Evolutionary conservation across 2,797 vertebrate species (phyloP).

Genomic region (Jordanella pulchra): DNA sequence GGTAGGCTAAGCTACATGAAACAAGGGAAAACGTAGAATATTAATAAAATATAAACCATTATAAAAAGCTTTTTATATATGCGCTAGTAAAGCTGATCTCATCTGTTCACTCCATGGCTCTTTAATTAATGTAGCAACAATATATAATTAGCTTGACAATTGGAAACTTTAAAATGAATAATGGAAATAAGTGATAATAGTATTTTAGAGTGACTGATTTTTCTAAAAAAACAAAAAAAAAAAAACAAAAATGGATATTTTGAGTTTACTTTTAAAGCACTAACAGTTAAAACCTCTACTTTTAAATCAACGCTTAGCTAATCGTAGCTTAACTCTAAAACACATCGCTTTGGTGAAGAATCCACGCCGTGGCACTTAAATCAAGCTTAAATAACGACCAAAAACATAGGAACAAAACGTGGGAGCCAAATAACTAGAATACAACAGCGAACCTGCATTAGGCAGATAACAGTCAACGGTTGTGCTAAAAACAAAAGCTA

Average conservation of each 20-base stretch:
- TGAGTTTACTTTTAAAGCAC: not conserved
- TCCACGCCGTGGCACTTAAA: not conserved
- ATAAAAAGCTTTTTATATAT: not conserved
- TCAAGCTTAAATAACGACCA: not conserved
- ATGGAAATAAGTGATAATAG: not conserved
- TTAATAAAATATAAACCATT: not conserved
- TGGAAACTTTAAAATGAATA: not conserved
- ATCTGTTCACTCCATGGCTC: not conserved
- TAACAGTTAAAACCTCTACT: not conserved
- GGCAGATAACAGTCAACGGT: not conserved
- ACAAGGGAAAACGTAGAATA: not conserved
- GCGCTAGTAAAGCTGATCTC: not conserved
- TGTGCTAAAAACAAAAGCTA: conserved; percentile 74
- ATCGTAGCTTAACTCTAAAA: conserved; percentile 7
- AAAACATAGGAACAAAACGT: not conserved
- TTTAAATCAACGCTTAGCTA: not conserved
- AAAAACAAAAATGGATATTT: not conserved
- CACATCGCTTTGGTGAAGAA: not conserved
- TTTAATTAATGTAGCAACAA: not conserved
- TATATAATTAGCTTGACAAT: not conserved
- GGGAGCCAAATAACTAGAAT: fast-evolving
- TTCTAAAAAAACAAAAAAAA: too few relatives aligned
- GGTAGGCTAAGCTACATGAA: not conserved
- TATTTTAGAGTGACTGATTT: not conserved
- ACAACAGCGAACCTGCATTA: not conserved